Evolutionary conservation across 2,113 vertebrate genomes (phyloP), one percentile per base, ranked within the genome.

Genomic region (Dryoscopus gambensis): DNA sequence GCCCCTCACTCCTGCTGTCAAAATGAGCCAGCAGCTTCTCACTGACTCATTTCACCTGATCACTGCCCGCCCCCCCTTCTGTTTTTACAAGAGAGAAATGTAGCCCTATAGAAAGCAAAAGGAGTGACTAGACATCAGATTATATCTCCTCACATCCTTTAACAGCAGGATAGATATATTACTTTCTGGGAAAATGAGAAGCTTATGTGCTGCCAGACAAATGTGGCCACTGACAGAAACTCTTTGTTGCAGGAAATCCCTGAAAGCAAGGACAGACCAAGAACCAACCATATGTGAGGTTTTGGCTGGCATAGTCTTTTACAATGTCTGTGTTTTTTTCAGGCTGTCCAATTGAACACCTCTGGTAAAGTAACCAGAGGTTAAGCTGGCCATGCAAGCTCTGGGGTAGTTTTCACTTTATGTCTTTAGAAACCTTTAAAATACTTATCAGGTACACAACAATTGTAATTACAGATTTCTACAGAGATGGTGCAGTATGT

Each of bases 71-170:
- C 23, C 52, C 35, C 55, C 20, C 70, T 81, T 53, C 42, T 75
- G 46, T 62, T 93, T 60, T 40, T 22, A 37, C 19, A 50, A 64
- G 35, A 89, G 56, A 82, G 24, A 80, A 31, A 70, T 59, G 74
- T 49, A 74, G 46, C 64, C 94, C 89, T 77, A 65, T 31, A 18
- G 80, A 92, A 97, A 96, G 82, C 35, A 75, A 52, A 74, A 85
- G 19, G 31, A 52, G 5, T 24, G 47, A 83, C 42, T 37, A 68
- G 64, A 64, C 57, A 78, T 71, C 27, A 27, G 52, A 75, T 46
- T 40, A 2, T 49, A 81, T 55, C 74, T 77, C 69, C 39, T 46
- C 27, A 27, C 53, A 73, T 84, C 14, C 39, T 65, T 67, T 70
- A 91, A 56, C 30, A 52, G n/a, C 50, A 77, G 65, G 70, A 76